Evolutionary conservation across 2,888 invertebrate genomes (phyloP).

Genomic region (Apantesis nais): DNA sequence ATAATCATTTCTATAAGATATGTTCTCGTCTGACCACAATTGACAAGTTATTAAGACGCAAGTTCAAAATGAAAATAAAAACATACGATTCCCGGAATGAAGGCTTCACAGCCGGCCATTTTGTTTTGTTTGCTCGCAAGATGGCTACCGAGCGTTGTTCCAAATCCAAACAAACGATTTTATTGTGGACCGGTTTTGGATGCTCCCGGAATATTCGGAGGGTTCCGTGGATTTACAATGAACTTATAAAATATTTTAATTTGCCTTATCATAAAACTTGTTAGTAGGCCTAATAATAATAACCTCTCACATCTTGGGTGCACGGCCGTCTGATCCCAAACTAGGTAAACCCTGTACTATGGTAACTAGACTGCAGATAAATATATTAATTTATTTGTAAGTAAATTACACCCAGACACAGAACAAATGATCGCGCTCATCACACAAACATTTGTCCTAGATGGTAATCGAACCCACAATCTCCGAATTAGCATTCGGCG

Average conservation of each 20-base stretch:
- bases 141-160: slow-evolving; percentile 64
- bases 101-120: slow-evolving; percentile 57
- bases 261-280: neutral
- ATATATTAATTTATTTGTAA: no score
- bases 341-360: neutral
- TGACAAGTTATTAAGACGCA: slow-evolving; percentile 2
- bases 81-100: slow-evolving; percentile 48
- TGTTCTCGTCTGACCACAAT: neutral
- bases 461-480: no score
- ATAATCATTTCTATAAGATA: neutral
- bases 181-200: slow-evolving; percentile 49
- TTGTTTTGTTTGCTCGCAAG: slow-evolving; percentile 59
- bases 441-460: no score
- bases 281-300: neutral
- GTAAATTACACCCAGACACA: no score
- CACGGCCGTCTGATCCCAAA: neutral
- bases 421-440: no score
- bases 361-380: neutral
- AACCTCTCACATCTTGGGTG: neutral
- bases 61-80: slow-evolving; percentile 34
- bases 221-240: slow-evolving; percentile 33
- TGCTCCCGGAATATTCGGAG: slow-evolving; percentile 19
- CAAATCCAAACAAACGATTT: slow-evolving; percentile 55
- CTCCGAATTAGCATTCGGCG: no score
- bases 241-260: neutral